Base-by-base conservation (phyloP, 2,113 vertebrate species). In the Cricetomys ansorgei region DNA sequence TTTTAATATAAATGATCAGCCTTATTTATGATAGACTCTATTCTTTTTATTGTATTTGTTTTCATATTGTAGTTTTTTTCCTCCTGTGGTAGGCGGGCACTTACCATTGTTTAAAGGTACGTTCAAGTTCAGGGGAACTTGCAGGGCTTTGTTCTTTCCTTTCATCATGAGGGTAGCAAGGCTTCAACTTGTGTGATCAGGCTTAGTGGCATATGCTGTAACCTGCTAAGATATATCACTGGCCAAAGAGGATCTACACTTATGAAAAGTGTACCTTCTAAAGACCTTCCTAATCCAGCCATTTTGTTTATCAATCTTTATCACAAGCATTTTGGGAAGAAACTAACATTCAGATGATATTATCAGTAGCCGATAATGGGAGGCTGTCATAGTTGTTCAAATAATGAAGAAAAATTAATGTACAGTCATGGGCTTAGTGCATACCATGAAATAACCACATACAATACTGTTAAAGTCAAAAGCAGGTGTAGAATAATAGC, bases 381-480 rank as follows among this genome's bases (percentile, higher is more conserved):
- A 83, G 15, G 6, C 4, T 55, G 0, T 34, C n/a, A 45, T 23
- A n/a, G 57, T 69, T 19, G 31, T 12, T 37, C 12, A 31, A 13
- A 2, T 53, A 19, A 11, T 8, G 1, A 27, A 81, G 43, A 50
- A 27, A 48, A 21, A 10, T 27, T 13, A 5, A 5, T 4, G 25
- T 12, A 17, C 7, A 83, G n/a, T 3, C 43, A 23, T 17, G 53
- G 48, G 16, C 7, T 48, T 40, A 3, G 15, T 27, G 1, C 0
- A 59, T 27, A 7, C 40, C 65, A 9, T 48, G 62, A 67, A 85
- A 34, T 0, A 65, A 37, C 1, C 12, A 59, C n/a, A 31, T n/a
- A 29, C 0, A 15, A 37, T 2, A 27, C 15, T 19, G 5, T 27
- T 31, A 4, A 40, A n/a, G 13, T 85, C 37, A 55, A 57, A 43